phyloP scores from a whole-genome alignment of 2,888 invertebrate genomes.

The Steinernema carpocapsae region DNA sequence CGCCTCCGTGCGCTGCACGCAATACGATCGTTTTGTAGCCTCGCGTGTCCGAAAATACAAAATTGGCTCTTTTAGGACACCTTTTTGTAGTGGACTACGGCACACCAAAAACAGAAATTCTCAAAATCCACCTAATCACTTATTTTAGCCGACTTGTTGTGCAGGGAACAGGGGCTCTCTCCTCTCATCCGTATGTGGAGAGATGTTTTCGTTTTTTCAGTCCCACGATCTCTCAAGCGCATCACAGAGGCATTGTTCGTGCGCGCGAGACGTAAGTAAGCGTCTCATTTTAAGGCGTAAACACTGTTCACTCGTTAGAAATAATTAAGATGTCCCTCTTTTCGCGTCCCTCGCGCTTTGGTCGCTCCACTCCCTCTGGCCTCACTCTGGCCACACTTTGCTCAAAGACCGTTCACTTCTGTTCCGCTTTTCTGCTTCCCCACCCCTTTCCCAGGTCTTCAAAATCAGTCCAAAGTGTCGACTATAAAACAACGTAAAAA shows the following conservation, averaged over 20 bases:
- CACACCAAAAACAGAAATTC: background rate
- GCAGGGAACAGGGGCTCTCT: too few species aligned
- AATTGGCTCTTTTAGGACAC: too few species aligned
- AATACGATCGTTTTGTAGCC: background rate
- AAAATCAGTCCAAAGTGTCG: constrained; percentile 2
- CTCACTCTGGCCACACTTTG: too few species aligned
- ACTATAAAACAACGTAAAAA: too few species aligned
- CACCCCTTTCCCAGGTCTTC: too few species aligned
- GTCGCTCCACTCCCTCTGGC: background rate
- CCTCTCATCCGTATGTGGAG: background rate
- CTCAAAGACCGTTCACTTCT: too few species aligned
- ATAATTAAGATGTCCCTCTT: constrained; percentile 24
- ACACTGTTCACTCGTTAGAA: constrained; percentile 30
- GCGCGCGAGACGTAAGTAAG: constrained; percentile 9
- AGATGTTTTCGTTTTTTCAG: constrained; percentile 11
- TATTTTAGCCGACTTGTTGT: too few species aligned
- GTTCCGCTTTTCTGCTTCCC: too few species aligned
- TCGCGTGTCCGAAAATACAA: constrained; percentile 11
- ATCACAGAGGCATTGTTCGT: constrained; percentile 24
- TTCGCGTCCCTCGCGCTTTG: background rate
- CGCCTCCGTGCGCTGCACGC: constrained; percentile 19
- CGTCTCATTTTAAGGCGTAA: constrained; percentile 25
- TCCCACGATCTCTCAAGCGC: constrained; percentile 20
- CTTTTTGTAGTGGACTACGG: constrained; percentile 14
- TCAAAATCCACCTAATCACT: too few species aligned